Evolutionary conservation across 1,140 invertebrate species (phyloP).

Genomic region (Apis laboriosa): DNA sequence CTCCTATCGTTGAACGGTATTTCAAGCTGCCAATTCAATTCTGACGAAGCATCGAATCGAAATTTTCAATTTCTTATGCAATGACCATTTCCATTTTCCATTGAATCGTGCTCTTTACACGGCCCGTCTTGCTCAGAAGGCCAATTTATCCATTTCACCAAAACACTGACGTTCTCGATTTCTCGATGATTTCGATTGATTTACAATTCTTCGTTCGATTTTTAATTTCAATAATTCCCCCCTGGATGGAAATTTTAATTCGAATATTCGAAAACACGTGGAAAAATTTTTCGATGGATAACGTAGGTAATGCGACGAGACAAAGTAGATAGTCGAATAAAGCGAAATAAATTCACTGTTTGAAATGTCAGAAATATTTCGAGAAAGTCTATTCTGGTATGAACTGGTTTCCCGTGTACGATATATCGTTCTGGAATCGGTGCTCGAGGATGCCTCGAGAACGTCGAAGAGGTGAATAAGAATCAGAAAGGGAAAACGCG

Average conservation of each 20-base stretch:
- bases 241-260: not conserved
- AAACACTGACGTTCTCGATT: no score
- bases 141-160: not conserved
- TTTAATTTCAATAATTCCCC: not conserved
- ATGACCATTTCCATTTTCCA: not conserved
- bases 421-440: slow-evolving; percentile 17
- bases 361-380: slow-evolving; percentile 1
- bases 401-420: slow-evolving; percentile 16
- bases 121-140: not conserved
- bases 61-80: slow-evolving; percentile 6
- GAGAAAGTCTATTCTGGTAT: not conserved
- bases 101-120: not conserved
- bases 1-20: not conserved
- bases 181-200: not conserved
- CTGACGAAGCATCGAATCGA: no score
- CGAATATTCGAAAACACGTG: no score
- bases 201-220: no score
- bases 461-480: slow-evolving; percentile 18
- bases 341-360: not conserved
- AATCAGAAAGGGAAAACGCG: slow-evolving; percentile 33
- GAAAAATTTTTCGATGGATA: not conserved
- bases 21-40: slow-evolving; percentile 7
- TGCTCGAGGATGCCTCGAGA: not conserved
- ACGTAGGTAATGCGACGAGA: not conserved
- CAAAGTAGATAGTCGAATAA: not conserved